Base-by-base conservation (phyloP, 2,888 invertebrate species). In the Synanthedon myopaeformis region DNA sequence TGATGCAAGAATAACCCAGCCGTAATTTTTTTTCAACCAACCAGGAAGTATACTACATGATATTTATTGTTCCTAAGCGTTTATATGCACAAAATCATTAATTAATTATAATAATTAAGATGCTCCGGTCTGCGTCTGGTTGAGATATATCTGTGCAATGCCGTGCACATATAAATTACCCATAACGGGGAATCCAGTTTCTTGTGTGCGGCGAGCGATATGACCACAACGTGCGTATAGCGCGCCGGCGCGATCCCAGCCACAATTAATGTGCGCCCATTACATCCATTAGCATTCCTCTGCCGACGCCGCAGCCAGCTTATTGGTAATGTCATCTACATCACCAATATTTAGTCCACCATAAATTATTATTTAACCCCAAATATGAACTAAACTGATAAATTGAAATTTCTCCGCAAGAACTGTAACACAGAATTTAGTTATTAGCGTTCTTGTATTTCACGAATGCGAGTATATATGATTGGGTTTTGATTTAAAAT, bases 231-330 rank as follows among this genome's bases (percentile, higher is more conserved):
- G 63, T 66, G 61, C 65, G 62, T 61, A 55, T 58, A 53, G 57
- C 59, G 58, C 59, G 59, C 60, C 60, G 58, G 60, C 61, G 45
- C 56, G 53, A 4, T 23, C 41, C 51, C 51, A 51, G 52, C 65
- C 67, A 69, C 70, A 75, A 76, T 76, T 75, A 74, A 77, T 76
- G 72, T 70, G 62, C 64, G 62, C 67, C 73, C 71, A 74, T 78
- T 76, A 72, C 62, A 57, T 60, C 70, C 70, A 79, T 80, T 77
- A 79, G 70, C 76, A 77, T 80, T 77, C 74, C 73, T 74, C 67
- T 63, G 65, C 66, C 65, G 65, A 66, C 67, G 62, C 66, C 56
- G 56, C 55, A 42, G 61, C 66, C 59, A 64, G 71, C 71, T 72
- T 78, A 77, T 75, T 74, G 70, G 73, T 66, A 73, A 67, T 67